Evolutionary conservation across 2,797 vertebrate genomes (phyloP).

Genomic region (Acomys russatus): DNA sequence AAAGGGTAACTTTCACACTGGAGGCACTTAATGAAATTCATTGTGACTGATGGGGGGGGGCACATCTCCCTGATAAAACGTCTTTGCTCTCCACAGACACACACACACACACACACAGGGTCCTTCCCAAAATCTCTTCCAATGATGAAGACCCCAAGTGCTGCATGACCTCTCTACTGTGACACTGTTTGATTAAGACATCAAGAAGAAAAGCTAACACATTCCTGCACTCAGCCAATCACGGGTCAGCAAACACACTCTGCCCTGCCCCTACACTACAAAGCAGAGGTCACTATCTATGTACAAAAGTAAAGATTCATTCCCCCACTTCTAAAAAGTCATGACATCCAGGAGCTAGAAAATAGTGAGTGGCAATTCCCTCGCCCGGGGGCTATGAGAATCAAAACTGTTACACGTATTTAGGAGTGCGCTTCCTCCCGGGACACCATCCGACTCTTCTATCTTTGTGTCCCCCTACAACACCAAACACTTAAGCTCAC

Average conservation of each 20-base stretch:
- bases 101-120: neutral
- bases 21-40: neutral
- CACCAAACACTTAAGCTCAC: neutral
- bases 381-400: neutral
- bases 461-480: neutral
- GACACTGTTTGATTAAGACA: constrained; percentile 81
- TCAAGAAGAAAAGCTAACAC: constrained; percentile 71
- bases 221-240: constrained; percentile 75
- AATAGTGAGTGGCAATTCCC: neutral
- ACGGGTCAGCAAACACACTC: constrained; percentile 22
- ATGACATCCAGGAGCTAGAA: neutral
- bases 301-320: constrained; percentile 4
- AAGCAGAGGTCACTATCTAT: neutral
- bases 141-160: constrained; percentile 43
- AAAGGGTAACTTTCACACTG: constrained; percentile 45
- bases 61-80: constrained; percentile 6
- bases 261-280: constrained; percentile 9
- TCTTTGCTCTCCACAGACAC: neutral
- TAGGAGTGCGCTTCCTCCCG: neutral
- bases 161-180: constrained; percentile 68
- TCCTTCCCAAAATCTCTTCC: constrained; percentile 41
- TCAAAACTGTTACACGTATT: neutral
- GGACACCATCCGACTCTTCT: neutral
- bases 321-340: neutral
- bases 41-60: neutral